Evolutionary conservation across 2,888 invertebrate species (phyloP).

Genomic region (Epinotia brunnichana): DNA sequence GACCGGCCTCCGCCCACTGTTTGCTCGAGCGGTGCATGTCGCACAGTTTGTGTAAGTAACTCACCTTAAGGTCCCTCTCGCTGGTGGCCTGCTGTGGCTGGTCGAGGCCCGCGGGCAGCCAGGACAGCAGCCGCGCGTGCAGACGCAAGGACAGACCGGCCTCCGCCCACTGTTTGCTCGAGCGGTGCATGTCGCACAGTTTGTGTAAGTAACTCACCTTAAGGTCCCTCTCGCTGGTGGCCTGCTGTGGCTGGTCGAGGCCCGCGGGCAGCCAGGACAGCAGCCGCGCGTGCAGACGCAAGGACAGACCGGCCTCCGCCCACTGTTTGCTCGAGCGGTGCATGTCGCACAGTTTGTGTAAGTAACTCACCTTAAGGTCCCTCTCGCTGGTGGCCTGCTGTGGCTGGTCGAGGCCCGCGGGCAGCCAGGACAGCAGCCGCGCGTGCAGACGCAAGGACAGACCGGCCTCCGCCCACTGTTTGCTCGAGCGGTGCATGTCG

Average conservation of each 20-base stretch:
- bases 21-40: constrained; percentile 94
- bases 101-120: constrained; percentile 91
- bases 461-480: constrained; percentile 98
- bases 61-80: constrained; percentile 94
- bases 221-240: constrained; percentile 92
- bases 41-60: constrained; percentile 57
- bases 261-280: constrained; percentile 92
- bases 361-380: constrained; percentile 88
- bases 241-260: constrained; percentile 87
- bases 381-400: constrained; percentile 90
- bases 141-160: constrained; percentile 95
- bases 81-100: constrained; percentile 87
- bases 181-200: constrained; percentile 91
- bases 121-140: constrained; percentile 91
- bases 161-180: constrained; percentile 96
- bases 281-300: constrained; percentile 91
- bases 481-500: constrained; percentile 93
- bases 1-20: constrained; percentile 98
- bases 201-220: constrained; percentile 82
- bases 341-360: constrained; percentile 84
- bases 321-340: constrained; percentile 95
- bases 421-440: constrained; percentile 92
- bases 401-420: constrained; percentile 89
- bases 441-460: constrained; percentile 93
- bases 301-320: constrained; percentile 97